Evolutionary conservation across 2,797 vertebrate species (phyloP).

Genomic region (Microctenopoma lineatum): DNA sequence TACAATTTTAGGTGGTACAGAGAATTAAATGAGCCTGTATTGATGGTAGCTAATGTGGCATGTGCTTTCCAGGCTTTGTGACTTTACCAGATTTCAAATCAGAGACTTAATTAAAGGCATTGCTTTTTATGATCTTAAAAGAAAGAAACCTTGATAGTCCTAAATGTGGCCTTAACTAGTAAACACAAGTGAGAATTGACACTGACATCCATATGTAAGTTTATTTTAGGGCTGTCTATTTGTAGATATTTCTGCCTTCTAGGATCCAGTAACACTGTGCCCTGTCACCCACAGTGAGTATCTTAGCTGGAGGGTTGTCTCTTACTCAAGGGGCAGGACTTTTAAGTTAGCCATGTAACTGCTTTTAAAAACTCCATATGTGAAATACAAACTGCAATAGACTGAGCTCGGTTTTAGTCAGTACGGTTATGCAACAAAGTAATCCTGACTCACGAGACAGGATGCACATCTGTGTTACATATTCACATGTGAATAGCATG

Average conservation of each 20-base stretch:
- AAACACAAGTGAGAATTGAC: slow-evolving; percentile 26
- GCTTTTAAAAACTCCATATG: slow-evolving; percentile 11
- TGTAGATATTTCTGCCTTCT: slow-evolving; percentile 56
- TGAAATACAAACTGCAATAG: not conserved
- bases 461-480: not conserved
- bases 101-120: not conserved
- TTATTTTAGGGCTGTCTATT: slow-evolving; percentile 79
- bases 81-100: not conserved
- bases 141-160: slow-evolving; percentile 6
- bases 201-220: slow-evolving; percentile 43
- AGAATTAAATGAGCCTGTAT: not conserved
- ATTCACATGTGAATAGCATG: not conserved
- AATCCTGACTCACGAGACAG: not conserved
- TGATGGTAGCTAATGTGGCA: not conserved
- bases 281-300: slow-evolving; percentile 65
- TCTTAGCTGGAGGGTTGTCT: slow-evolving; percentile 3
- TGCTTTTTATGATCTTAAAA: not conserved
- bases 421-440: not conserved
- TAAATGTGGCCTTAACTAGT: slow-evolving; percentile 9
- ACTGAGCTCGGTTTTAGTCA: not conserved
- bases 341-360: slow-evolving; percentile 17
- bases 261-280: slow-evolving; percentile 72
- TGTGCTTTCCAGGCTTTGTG: not conserved
- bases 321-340: slow-evolving; percentile 16
- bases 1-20: not conserved